phyloP scores from a whole-genome alignment of 2,888 invertebrate genomes.

The Melieria picta region DNA sequence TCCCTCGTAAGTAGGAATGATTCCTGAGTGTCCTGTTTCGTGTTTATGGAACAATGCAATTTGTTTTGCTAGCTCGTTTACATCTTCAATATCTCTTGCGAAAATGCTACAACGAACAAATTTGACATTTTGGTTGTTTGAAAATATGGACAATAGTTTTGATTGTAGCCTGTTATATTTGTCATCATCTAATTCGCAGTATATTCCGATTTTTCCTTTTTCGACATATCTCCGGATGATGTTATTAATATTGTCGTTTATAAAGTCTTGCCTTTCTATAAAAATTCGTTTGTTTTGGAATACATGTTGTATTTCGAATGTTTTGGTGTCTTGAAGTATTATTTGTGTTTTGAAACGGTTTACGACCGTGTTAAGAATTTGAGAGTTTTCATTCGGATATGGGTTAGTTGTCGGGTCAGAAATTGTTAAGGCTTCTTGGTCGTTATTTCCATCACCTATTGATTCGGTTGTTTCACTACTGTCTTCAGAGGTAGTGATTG shows the following conservation, averaged over 20 bases:
- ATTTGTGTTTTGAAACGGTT: background rate
- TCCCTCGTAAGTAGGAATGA: background rate
- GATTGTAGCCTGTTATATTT: background rate
- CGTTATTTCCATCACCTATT: too few species aligned
- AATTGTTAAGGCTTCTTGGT: too few species aligned
- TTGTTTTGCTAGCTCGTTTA: background rate
- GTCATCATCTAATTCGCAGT: background rate
- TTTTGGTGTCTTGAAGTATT: background rate
- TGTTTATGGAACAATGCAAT: background rate
- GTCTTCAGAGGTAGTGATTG: too few species aligned
- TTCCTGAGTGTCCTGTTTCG: constrained; percentile 5
- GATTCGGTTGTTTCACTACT: too few species aligned
- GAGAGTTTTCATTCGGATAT: too few species aligned
- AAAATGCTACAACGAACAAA: background rate
- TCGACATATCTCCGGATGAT: background rate
- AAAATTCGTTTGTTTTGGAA: background rate
- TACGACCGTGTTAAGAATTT: background rate
- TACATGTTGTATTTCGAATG: background rate
- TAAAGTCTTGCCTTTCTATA: background rate
- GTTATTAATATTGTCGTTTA: background rate
- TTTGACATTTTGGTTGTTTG: background rate
- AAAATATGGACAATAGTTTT: background rate
- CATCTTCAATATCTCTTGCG: background rate
- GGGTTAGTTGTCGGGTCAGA: too few species aligned
- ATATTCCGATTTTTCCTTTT: constrained; percentile 7